These are phyloP conservation scores for Trogon surrucura DNA, from an alignment of 2,113 vertebrate genomes.

Conservation along the genomic window DNA sequence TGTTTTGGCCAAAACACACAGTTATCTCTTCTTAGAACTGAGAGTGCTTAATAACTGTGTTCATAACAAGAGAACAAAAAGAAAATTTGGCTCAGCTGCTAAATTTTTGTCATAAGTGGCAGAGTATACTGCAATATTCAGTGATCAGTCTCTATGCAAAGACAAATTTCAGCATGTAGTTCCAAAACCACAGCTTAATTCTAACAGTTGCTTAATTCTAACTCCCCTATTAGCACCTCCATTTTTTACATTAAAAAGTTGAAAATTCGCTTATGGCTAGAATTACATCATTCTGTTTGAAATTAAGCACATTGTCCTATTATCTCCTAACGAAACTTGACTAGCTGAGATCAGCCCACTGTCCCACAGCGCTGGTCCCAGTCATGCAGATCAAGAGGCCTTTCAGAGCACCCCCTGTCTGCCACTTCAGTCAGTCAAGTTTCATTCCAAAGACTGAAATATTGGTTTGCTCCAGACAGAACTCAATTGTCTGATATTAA, in stretches of 20 bases:
- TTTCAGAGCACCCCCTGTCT: neutral
- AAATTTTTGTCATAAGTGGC: neutral
- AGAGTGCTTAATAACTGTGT: neutral
- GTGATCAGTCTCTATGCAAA: neutral
- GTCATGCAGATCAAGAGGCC: neutral
- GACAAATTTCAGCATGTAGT: neutral
- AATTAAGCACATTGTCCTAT: neutral
- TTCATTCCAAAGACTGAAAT: neutral
- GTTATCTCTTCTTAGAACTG: neutral
- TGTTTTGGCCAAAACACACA: neutral
- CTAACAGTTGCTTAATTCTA: neutral
- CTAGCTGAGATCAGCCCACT: neutral
- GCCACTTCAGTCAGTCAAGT: neutral
- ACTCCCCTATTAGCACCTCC: neutral
- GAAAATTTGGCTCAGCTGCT: neutral
- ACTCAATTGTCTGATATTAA: neutral
- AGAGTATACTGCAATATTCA: neutral
- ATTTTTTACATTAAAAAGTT: neutral
- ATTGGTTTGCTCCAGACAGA: neutral
- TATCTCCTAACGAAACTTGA: neutral
- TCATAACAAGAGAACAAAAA: neutral
- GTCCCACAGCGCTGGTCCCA: neutral
- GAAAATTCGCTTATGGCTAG: neutral
- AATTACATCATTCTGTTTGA: neutral
- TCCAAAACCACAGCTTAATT: neutral